These are phyloP conservation scores for Calcarius ornatus DNA, from an alignment of 2,113 vertebrate genomes.

Conservation along the genomic window DNA sequence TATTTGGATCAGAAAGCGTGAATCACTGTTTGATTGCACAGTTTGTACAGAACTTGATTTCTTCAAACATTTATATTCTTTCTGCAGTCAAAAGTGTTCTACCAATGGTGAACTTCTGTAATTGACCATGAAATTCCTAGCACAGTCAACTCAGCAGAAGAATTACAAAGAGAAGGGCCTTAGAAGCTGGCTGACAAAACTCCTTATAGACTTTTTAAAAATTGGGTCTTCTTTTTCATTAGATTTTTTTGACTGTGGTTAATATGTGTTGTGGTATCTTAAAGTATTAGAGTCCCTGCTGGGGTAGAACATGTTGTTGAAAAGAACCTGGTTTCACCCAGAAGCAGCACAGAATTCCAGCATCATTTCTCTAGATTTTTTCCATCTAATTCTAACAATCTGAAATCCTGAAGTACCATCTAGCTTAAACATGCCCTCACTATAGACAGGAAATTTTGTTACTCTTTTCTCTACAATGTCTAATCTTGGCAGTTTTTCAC, in stretches of 20 bases:
- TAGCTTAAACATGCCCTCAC: neutral
- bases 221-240: neutral
- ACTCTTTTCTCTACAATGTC: neutral
- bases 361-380: neutral
- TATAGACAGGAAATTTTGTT: neutral
- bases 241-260: neutral
- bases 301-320: neutral
- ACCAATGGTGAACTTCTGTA: neutral
- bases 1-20: neutral
- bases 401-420: neutral
- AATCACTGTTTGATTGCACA: neutral
- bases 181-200: neutral
- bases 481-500: neutral
- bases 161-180: neutral
- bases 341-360: neutral
- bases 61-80: neutral
- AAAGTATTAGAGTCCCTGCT: neutral
- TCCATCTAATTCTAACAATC: neutral
- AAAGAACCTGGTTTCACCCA: neutral
- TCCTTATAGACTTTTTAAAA: neutral
- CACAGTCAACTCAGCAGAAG: neutral
- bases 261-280: neutral
- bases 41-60: neutral
- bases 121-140: slow-evolving; percentile 19
- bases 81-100: slow-evolving; percentile 22